Evolutionary conservation across 2,797 vertebrate genomes (phyloP).

Genomic region (Salmo trutta): DNA sequence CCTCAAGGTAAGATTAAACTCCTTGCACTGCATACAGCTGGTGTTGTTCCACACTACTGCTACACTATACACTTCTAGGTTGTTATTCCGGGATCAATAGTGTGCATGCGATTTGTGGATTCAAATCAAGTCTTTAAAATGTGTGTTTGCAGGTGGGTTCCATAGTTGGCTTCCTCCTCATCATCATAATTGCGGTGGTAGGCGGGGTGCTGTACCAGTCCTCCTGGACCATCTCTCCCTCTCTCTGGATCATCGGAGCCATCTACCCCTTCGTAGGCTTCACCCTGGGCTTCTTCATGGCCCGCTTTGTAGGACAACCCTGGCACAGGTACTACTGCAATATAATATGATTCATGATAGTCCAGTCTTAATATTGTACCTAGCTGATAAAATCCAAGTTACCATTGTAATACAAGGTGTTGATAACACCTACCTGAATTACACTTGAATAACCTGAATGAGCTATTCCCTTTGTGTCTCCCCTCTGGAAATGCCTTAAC

Average conservation of each 20-base stretch:
- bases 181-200: conserved; percentile 85
- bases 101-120: too few species aligned
- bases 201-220: conserved; percentile 91
- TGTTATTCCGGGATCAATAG: too few species aligned
- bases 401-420: too few species aligned
- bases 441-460: neutral
- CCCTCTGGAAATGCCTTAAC: neutral
- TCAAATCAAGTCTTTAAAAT: too few species aligned
- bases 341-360: neutral
- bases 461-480: neutral
- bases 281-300: conserved; percentile 84
- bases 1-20: conserved; percentile 81
- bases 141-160: conserved; percentile 82
- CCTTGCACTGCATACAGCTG: neutral
- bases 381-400: neutral
- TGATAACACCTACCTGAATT: too few species aligned
- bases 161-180: conserved; percentile 79
- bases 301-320: conserved; percentile 83
- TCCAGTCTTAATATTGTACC: neutral
- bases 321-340: conserved; percentile 83
- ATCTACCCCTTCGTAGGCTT: conserved; percentile 90
- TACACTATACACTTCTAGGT: too few species aligned
- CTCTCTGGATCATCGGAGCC: conserved; percentile 90
- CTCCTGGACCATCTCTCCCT: conserved; percentile 86
- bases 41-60: neutral